These are phyloP conservation scores for Lophotriccus pileatus DNA, from an alignment of 2,797 vertebrate species.

Conservation along the genomic window DNA sequence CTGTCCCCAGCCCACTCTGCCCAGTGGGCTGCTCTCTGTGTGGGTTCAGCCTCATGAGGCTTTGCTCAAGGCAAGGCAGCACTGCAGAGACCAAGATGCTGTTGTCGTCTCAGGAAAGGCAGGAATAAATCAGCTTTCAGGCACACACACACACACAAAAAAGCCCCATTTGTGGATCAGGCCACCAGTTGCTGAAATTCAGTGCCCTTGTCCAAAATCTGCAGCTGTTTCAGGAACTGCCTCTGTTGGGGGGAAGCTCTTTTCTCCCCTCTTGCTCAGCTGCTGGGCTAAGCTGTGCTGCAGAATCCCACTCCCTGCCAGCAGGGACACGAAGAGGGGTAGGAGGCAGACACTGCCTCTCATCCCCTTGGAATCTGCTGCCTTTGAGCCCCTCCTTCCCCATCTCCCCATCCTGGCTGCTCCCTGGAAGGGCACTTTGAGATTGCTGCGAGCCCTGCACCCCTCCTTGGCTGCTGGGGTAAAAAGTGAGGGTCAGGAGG, in stretches of 20 bases:
- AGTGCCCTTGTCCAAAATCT: not conserved
- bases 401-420: not conserved
- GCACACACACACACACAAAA: not conserved
- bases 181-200: not conserved
- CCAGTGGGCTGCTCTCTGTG: not conserved
- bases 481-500: not conserved
- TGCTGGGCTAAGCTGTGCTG: not conserved
- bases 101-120: not conserved
- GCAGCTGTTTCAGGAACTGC: not conserved
- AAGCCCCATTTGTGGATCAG: not conserved
- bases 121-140: not conserved
- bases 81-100: not conserved
- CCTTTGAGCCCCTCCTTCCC: not conserved
- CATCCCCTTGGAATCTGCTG: not conserved
- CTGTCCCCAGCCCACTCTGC: not conserved
- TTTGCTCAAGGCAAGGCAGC: not conserved
- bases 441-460: not conserved
- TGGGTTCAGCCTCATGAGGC: not conserved
- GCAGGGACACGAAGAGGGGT: rapidly evolving
- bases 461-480: not conserved
- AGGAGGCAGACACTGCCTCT: not conserved
- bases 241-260: not conserved
- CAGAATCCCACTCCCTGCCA: not conserved
- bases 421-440: not conserved
- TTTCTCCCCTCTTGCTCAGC: not conserved